phyloP scores from a whole-genome alignment of 1,140 invertebrate species.

The Neuroterus valhalla region DNA sequence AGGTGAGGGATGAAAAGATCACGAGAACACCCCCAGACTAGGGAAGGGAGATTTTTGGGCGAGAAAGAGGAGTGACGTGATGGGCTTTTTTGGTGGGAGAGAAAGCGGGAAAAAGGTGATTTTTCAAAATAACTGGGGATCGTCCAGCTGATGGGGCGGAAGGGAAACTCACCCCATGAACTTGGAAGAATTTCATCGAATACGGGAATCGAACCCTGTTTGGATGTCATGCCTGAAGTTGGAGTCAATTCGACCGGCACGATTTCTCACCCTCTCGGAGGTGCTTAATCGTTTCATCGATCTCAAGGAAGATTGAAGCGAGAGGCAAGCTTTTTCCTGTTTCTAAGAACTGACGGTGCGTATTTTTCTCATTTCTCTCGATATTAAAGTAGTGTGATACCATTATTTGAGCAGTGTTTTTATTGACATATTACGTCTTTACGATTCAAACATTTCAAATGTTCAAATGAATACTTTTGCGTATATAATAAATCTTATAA shows the following conservation, averaged over 20 bases:
- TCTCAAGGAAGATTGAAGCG: neutral
- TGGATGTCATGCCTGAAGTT: neutral
- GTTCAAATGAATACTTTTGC: too few species aligned
- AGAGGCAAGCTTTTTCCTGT: neutral
- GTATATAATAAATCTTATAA: too few species aligned
- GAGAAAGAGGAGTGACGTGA: neutral
- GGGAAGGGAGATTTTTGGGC: neutral
- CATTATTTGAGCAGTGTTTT: too few species aligned
- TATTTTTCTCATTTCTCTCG: neutral
- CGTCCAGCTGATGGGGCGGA: neutral
- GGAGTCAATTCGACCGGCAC: constrained; percentile 5
- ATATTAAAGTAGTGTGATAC: neutral
- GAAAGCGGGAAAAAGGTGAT: neutral
- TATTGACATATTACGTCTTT: too few species aligned
- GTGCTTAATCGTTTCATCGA: constrained; percentile 29
- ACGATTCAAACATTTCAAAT: too few species aligned
- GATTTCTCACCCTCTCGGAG: constrained; percentile 21
- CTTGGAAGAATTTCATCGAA: neutral
- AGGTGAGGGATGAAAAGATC: constrained; percentile 34
- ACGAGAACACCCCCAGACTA: constrained; percentile 31
- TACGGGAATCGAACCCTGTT: neutral
- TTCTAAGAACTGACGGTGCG: neutral
- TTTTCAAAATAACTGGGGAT: neutral
- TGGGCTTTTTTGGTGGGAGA: neutral
- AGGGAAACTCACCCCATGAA: neutral